Percentiles rank a stretch among this genome's conserved stretches.
These are phyloP conservation scores for Lepidochrysops patricia DNA, from an alignment of 2,888 invertebrate species.

Conservation along the genomic window DNA sequence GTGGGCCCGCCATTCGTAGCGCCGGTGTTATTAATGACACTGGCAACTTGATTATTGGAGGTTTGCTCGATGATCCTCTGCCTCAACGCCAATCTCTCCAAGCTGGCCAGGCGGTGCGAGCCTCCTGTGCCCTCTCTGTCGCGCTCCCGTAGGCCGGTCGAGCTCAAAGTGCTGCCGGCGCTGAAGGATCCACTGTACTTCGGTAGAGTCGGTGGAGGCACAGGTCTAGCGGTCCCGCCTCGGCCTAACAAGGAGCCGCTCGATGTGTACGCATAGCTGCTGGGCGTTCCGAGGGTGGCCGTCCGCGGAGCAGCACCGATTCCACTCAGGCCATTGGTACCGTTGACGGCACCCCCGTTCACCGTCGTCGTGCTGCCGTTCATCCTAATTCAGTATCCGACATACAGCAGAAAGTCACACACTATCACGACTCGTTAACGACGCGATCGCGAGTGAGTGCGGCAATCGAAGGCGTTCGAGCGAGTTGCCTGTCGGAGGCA, in stretches of 20 bases:
- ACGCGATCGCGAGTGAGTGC: constrained; percentile 51
- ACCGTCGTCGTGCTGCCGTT: constrained; percentile 73
- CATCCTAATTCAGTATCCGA: constrained; percentile 55
- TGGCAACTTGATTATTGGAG: constrained; percentile 66
- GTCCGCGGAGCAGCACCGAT: constrained; percentile 65
- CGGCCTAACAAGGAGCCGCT: constrained; percentile 76
- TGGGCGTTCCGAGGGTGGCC: constrained; percentile 69
- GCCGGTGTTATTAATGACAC: constrained; percentile 37
- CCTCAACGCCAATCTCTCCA: constrained; percentile 86
- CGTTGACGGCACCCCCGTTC: constrained; percentile 66
- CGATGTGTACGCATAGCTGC: constrained; percentile 78
- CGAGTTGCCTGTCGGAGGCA: constrained; percentile 69
- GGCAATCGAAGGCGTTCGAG: constrained; percentile 62
- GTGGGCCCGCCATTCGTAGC: constrained; percentile 56
- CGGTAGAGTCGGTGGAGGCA: constrained; percentile 85
- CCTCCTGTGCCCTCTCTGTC: constrained; percentile 81
- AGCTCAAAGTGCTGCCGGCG: constrained; percentile 73
- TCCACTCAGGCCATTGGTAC: constrained; percentile 62
- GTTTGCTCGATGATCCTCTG: constrained; percentile 86
- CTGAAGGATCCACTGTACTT: constrained; percentile 87
- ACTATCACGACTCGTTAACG: constrained; percentile 61
- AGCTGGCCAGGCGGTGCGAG: constrained; percentile 85
- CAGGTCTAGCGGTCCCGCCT: constrained; percentile 78
- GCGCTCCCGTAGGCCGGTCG: constrained; percentile 76
- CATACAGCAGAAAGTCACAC: constrained; percentile 63